A percentile compares a stretch with the other conserved stretches of the same genome.
Conservation (phyloP, 2,113 vertebrate species). For the western clawed frog (Xenopus tropicalis) region DNA sequence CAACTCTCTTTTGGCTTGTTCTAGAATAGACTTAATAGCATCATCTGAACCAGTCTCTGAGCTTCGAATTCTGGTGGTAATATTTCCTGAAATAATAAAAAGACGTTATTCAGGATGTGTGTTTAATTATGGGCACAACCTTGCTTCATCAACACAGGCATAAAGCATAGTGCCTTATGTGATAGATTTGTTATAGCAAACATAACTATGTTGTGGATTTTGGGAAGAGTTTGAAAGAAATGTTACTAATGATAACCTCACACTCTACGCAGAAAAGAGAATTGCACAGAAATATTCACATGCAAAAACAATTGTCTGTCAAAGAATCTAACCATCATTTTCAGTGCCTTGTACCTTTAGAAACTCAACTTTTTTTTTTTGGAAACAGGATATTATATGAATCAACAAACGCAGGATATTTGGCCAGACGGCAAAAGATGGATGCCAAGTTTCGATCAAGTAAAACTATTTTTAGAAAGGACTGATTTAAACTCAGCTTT, state of each 20-base stretch:
- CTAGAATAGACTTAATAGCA: constrained; percentile 94
- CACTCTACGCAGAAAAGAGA: neutral
- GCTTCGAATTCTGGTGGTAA: constrained; percentile 86
- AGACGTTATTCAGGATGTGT: neutral
- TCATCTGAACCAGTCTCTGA: constrained; percentile 88
- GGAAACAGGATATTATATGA: constrained; percentile 48
- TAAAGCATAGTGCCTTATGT: too few species aligned
- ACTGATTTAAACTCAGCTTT: constrained; percentile 30
- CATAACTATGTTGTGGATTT: neutral
- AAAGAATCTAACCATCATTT: constrained; percentile 7
- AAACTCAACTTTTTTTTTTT: constrained; percentile 25
- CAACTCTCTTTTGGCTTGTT: constrained; percentile 93
- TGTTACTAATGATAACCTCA: too few species aligned
- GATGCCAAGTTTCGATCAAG: constrained; percentile 45
- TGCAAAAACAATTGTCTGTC: constrained; percentile 19
- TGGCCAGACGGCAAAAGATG: constrained; percentile 37
- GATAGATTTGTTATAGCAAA: neutral
- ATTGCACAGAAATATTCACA: constrained; percentile 8
- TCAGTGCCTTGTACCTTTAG: constrained; percentile 30
- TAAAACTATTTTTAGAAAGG: constrained; percentile 40
- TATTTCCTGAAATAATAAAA: constrained; percentile 72
- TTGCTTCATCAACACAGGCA: too few species aligned
- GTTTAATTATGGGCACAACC: too few species aligned
- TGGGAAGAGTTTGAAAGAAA: too few species aligned
- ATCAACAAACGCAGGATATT: constrained; percentile 46